Base-by-base conservation (phyloP, 2,797 vertebrate genomes). In the Nannoperca australis region DNA sequence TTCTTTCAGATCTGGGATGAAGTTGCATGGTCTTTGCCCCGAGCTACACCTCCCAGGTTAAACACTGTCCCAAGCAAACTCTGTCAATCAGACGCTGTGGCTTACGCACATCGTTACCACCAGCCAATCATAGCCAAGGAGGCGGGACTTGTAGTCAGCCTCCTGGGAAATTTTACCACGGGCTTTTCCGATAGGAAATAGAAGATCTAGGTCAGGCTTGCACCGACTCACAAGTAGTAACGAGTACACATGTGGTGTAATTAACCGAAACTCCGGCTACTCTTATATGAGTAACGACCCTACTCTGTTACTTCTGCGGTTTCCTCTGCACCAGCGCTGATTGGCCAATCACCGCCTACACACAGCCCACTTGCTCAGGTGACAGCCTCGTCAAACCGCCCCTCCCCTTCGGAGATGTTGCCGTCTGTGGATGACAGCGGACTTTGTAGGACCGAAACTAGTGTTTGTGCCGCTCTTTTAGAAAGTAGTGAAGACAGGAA, bases 291-390 rank as follows among this genome's bases (percentile, higher is more conserved):
- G 11, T 53, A 69, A 24, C n/a, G 15, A 53, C 51, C 15, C 3
- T 5, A 0, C 2, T 8, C 4, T 6, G 14, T 10, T 53, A 30
- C 38, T 34, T 24, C 9, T 36, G 50, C 6, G 2, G 32, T 32
- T n/a, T 54, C 50, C 2, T 59, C 44, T 17, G 59, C 70, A n/a
- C 27, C 51, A 60, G n/a, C 40, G 8, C 79, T 69, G 77, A 62
- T 64, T 63, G 85, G 77, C 18, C 60, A 53, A 24, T 60, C 63
- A 27, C 76, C 85, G 74, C 87, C 88, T 44, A 64, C 77, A 74
- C 70, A 20, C 83, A 47, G 80, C 85, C 83, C 82, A 76, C 87
- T 70, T 51, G 79, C 90, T 92, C 88, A 89, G 92, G 89, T 92
- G 92, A 90, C 89, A 73, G 73, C 66, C 63, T 80, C 66, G 59